phyloP scores from a whole-genome alignment of 37 sponge, comb jelly and placozoan genomes.

The Halisarca cf. caerulea region DNA sequence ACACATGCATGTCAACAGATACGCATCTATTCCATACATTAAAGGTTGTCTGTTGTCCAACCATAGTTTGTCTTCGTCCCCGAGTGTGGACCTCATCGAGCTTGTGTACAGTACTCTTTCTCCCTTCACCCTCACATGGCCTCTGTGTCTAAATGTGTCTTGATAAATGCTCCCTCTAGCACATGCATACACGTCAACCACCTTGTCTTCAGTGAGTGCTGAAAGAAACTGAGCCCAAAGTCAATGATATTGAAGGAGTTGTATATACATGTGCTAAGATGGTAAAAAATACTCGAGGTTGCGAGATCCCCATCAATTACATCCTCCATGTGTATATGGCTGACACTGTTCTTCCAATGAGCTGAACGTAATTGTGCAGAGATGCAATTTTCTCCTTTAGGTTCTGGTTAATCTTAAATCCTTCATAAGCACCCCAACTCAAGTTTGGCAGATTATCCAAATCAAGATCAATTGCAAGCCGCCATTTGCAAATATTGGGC shows the following conservation, averaged over 20 bases:
- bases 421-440: slow-evolving; percentile 55
- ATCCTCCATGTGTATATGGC: slow-evolving; percentile 83
- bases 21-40: neutral
- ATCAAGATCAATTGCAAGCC: no score
- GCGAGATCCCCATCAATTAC: slow-evolving; percentile 97
- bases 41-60: slow-evolving; percentile 84
- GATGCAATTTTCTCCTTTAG: neutral
- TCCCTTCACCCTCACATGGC: slow-evolving; percentile 22
- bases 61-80: slow-evolving; percentile 96
- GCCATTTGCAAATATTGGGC: no score
- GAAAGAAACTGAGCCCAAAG: slow-evolving; percentile 95
- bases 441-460: no score
- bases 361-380: slow-evolving; percentile 11
- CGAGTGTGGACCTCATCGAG: slow-evolving; percentile 89
- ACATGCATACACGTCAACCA: slow-evolving; percentile 98
- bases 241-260: slow-evolving; percentile 74
- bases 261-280: neutral
- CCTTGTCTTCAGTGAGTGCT: slow-evolving; percentile 87
- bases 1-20: no score
- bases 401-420: slow-evolving; percentile 64
- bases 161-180: slow-evolving; percentile 91
- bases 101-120: slow-evolving; percentile 64
- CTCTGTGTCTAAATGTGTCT: slow-evolving; percentile 88
- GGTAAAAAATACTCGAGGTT: slow-evolving; percentile 89
- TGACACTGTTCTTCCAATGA: slow-evolving; percentile 68